Evolutionary conservation across 1,140 invertebrate species (phyloP).

Genomic region (Trypoxylus dichotomus): DNA sequence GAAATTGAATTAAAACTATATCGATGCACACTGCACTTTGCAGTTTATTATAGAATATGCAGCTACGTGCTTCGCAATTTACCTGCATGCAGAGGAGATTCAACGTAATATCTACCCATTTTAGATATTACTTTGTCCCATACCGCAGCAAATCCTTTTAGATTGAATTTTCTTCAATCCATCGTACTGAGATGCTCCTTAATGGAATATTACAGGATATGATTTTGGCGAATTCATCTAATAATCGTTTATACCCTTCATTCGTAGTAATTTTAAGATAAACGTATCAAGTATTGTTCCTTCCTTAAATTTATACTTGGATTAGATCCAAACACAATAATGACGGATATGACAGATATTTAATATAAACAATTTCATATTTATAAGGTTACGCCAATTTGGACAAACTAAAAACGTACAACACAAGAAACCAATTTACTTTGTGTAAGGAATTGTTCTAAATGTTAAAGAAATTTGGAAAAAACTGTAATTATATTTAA

Average conservation of each 20-base stretch:
- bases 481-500: too few species aligned
- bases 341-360: too few species aligned
- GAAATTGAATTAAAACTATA: background rate
- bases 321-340: background rate
- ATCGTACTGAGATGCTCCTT: background rate
- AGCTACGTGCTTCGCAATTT: background rate
- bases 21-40: background rate
- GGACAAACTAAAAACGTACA: too few species aligned
- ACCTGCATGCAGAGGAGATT: background rate
- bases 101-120: background rate
- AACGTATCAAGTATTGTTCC: background rate
- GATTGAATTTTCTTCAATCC: slow-evolving; percentile 17
- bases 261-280: background rate
- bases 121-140: background rate
- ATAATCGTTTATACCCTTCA: background rate
- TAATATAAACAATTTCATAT: too few species aligned
- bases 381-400: too few species aligned
- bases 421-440: too few species aligned
- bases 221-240: background rate
- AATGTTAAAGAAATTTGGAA: too few species aligned
- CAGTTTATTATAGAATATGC: background rate
- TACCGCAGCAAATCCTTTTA: background rate
- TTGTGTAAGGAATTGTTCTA: too few species aligned
- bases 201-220: background rate
- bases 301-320: background rate